Percentiles rank a stretch among this genome's conserved stretches.
These are phyloP conservation scores for Drosophila nr. fundita DNA, from an alignment of 2,888 invertebrate genomes.

Conservation along the genomic window DNA sequence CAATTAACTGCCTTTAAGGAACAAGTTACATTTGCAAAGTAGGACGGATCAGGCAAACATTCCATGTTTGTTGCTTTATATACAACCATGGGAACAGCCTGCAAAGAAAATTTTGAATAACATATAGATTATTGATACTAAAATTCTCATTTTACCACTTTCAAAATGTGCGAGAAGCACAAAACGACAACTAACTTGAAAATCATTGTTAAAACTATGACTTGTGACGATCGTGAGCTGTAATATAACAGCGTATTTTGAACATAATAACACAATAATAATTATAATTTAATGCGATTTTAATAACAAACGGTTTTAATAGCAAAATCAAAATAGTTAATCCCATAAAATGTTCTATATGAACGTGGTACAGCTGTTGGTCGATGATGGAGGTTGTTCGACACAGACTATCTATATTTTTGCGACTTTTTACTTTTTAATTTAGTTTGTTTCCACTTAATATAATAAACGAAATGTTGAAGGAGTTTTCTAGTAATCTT, in stretches of 20 bases:
- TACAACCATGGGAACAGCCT: slow-evolving; percentile 22
- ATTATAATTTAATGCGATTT: background rate
- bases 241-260: background rate
- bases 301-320: no score
- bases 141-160: slow-evolving; percentile 12
- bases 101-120: background rate
- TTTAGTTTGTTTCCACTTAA: no score
- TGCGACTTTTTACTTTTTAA: no score
- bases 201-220: background rate
- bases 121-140: background rate
- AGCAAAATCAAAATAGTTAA: no score
- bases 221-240: rapidly evolving
- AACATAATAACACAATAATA: background rate
- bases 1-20: slow-evolving; percentile 47
- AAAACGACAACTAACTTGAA: background rate
- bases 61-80: slow-evolving; percentile 52
- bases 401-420: no score
- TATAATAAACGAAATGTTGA: no score
- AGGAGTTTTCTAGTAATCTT: no score
- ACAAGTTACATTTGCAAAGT: slow-evolving; percentile 30
- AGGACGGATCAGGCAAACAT: slow-evolving; percentile 17
- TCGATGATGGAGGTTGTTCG: no score
- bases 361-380: no score
- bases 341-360: no score
- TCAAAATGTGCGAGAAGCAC: background rate